Conservation (phyloP, 2,888 invertebrate genomes). For the Kryphioiulus occultus region DNA sequence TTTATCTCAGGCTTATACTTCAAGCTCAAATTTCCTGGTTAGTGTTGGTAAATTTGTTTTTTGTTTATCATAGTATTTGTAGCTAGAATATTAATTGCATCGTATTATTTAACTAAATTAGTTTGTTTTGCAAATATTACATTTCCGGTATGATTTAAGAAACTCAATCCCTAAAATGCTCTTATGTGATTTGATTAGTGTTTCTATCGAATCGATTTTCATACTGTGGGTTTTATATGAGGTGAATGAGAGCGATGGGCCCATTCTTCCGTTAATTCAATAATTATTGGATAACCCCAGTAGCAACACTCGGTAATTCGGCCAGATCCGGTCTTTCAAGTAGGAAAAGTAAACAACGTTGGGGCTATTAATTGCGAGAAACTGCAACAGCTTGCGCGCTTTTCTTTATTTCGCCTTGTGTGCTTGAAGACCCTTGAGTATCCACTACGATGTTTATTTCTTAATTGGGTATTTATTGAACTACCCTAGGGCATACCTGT, state of each 20-base stretch:
- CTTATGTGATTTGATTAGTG: background rate
- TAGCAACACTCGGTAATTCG: background rate
- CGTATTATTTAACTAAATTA: too few species aligned
- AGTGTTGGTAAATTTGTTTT: too few species aligned
- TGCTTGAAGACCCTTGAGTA: background rate
- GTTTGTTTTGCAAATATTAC: too few species aligned
- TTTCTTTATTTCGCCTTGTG: background rate
- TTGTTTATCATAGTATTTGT: too few species aligned
- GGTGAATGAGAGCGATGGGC: background rate
- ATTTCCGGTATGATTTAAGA: background rate
- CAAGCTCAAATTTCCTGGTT: too few species aligned
- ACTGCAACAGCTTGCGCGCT: background rate
- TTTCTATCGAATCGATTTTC: background rate
- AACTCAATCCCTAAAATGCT: background rate
- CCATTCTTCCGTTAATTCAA: background rate
- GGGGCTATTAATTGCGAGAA: background rate
- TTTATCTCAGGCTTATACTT: too few species aligned
- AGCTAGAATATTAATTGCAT: too few species aligned
- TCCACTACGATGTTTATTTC: background rate
- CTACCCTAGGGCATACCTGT: slow-evolving; percentile 13
- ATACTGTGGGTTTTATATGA: background rate
- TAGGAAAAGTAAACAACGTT: slow-evolving; percentile 4
- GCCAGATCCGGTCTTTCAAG: background rate
- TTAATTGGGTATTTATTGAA: slow-evolving; percentile 20
- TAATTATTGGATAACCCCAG: slow-evolving; percentile 1